Base-by-base conservation (phyloP, 1,140 invertebrate species). In the Bombus haemorrhoidalis region DNA sequence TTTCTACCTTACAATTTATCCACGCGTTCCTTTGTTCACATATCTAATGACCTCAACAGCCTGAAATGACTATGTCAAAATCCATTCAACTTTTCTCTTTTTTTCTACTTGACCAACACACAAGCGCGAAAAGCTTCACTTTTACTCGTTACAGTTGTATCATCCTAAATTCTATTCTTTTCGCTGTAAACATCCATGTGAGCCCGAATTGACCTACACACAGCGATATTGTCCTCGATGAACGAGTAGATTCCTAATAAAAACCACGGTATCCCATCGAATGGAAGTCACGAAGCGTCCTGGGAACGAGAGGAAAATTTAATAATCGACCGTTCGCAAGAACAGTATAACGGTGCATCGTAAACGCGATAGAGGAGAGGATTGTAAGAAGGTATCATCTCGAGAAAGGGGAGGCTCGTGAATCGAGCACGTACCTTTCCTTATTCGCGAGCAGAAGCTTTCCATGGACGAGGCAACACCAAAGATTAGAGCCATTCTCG, bases 401-500 rank as follows among this genome's bases (percentile, higher is more conserved):
- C 32, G 39, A 39, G 82, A 32, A n/a, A 34, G 10, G 28, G 34
- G 39, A 72, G 28, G 34, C 43, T 53, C 25, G 32, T 39, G 53
- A 12, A 59, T 39, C 28, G 59, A 43, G 72, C 69, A 47, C 47
- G 47, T 82, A 57, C 13, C 9, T 28, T 62, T 6, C 41, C 76
- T 57, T 64, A 59, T 68, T 80, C 62, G 13, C 64, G 37, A 47
- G 28, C 41, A 34, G 34, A 25, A 76, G 53, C 34, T 37, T 28
- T 32, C 6, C 22, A 1, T 62, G 75, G 15, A 39, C 53, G 8
- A 75, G 22, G 13, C 10, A 32, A n/a, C 37, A 69, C 78, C 72
- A 59, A 47, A 87, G 86, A 90, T 90, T 90, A 87, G 47, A n/a
- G 25, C 59, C 69, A 73, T 82, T 85, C 66, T 80, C 81, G 37